phyloP scores from a whole-genome alignment of 2,797 vertebrate genomes.

The Scomberomorus guttatus region DNA sequence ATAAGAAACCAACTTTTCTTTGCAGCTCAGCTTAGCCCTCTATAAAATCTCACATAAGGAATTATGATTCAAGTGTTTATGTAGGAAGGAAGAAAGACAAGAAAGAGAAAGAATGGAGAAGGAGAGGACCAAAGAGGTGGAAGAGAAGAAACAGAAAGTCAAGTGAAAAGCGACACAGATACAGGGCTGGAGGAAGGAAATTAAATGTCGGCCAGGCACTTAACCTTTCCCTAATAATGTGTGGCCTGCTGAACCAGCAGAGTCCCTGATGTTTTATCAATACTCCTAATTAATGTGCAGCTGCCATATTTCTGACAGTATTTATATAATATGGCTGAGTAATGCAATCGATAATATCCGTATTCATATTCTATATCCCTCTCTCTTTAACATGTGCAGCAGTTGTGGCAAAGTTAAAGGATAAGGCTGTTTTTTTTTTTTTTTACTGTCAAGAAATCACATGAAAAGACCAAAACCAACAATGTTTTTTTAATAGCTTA shows the following conservation, averaged over 20 bases:
- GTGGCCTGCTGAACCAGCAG: slow-evolving; percentile 84
- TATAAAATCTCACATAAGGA: slow-evolving; percentile 58
- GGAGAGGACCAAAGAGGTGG: not conserved
- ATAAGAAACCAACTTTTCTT: slow-evolving; percentile 68
- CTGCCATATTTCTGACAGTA: slow-evolving; percentile 79
- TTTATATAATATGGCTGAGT: slow-evolving; percentile 76
- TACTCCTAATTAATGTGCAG: slow-evolving; percentile 82
- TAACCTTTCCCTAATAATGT: slow-evolving; percentile 85
- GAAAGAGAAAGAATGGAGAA: slow-evolving; percentile 1
- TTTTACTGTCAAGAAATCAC: not conserved
- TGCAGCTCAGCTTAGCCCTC: slow-evolving; percentile 48
- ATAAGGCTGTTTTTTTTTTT: not conserved
- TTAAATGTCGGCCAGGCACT: slow-evolving; percentile 80
- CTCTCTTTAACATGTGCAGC: slow-evolving; percentile 46
- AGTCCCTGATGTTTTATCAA: slow-evolving; percentile 81
- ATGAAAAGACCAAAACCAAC: not conserved
- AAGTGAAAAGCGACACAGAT: slow-evolving; percentile 27
- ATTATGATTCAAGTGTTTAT: slow-evolving; percentile 63
- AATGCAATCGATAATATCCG: slow-evolving; percentile 75
- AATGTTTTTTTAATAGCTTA: not conserved
- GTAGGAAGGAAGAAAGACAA: slow-evolving; percentile 26
- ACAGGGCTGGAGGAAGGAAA: slow-evolving; percentile 66
- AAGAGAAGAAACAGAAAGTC: slow-evolving; percentile 28
- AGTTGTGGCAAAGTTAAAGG: not conserved
- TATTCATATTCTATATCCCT: slow-evolving; percentile 60